phyloP scores from a whole-genome alignment of 2,888 invertebrate genomes.

The Pristionchus maxplancki region DNA sequence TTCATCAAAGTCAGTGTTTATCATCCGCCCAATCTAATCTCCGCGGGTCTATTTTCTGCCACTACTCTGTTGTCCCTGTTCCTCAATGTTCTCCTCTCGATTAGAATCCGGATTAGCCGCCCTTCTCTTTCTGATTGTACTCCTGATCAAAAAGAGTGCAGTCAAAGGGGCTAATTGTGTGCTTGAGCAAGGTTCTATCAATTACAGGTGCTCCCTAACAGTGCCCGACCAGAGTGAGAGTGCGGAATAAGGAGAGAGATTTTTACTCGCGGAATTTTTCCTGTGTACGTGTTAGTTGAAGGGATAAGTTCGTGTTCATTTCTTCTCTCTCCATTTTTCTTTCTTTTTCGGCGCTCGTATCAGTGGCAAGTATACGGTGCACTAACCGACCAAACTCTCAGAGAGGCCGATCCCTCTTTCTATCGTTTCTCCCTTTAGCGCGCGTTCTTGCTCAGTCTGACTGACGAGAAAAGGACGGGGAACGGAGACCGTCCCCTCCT shows the following conservation, averaged over 20 bases:
- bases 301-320: constrained; percentile 10
- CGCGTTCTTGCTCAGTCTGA: background rate
- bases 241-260: background rate
- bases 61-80: constrained; percentile 4
- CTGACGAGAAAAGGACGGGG: background rate
- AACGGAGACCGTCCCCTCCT: background rate
- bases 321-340: constrained; percentile 18
- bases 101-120: constrained; percentile 21
- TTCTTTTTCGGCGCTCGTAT: background rate
- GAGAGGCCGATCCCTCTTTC: background rate
- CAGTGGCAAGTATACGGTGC: constrained; percentile 17
- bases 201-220: background rate
- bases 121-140: constrained; percentile 6
- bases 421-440: background rate
- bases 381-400: constrained; percentile 25
- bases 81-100: background rate
- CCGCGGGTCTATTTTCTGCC: constrained; percentile 37
- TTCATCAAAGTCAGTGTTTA: background rate
- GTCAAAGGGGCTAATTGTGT: background rate
- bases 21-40: background rate
- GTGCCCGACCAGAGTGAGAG: background rate
- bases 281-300: background rate
- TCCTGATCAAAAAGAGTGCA: constrained; percentile 32
- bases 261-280: background rate
- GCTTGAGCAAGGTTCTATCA: background rate